Base-by-base conservation (phyloP, 2,797 vertebrate species). In the Epinephelus awoara region DNA sequence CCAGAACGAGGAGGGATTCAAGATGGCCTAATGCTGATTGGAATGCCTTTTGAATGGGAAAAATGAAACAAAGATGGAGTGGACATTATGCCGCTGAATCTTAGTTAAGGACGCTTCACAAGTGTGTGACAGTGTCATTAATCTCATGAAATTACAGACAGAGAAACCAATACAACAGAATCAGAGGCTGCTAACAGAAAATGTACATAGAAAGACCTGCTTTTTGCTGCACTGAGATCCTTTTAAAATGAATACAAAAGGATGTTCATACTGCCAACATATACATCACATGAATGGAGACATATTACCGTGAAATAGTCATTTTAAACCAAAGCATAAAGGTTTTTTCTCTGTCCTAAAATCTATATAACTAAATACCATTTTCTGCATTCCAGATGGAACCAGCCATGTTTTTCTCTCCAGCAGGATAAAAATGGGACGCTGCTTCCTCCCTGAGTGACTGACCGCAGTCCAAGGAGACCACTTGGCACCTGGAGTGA, bases 11-110 rank as follows among this genome's bases (percentile, higher is more conserved):
- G 87, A 94, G 90, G 85, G 86, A 90, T 91, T 94, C 93, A 93
- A 93, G 93, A 94, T 94, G 92, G 92, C 91, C 91, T 92, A 85
- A 91, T 89, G 91, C 90, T 93, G 93, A 94, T 92, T 94, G 93
- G 93, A 92, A 92, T 88, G 87, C 87, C 82, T 85, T 91, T 88
- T 86, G 89, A 92, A 92, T 84, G 87, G 85, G 80, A 83, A 83
- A 88, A 91, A 91, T 88, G 90, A 90, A 94, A 92, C 86, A 92
- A 92, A 93, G 91, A 93, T 91, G 91, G 93, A 94, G 91, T 91
- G 91, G 92, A 94, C 93, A 93, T 93, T 92, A 91, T 79, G 86
- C 88, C 7, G 89, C 93, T 94, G 92, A 93, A 94, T 94, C 92
- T 93, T 93, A 93, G 93, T 94, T 93, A 94, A 92, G 92, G 90